phyloP scores from a whole-genome alignment of 2,113 vertebrate genomes.

The Pogonocichla stellata region DNA sequence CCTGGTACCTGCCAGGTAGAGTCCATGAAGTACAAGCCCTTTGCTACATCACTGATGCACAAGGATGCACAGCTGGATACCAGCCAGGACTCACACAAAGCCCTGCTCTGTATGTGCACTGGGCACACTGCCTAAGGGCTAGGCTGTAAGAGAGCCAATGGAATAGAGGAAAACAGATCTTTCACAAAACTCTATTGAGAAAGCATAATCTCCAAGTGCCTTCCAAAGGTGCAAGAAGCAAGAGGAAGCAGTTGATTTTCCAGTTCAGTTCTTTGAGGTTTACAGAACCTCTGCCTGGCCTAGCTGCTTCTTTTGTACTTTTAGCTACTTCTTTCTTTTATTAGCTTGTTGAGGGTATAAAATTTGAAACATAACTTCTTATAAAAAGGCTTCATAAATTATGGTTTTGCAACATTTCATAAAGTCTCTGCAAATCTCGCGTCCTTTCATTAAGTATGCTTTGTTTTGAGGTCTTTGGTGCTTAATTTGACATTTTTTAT shows the following conservation, averaged over 20 bases:
- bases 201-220: background rate
- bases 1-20: background rate
- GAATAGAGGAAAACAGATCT: background rate
- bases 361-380: background rate
- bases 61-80: background rate
- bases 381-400: background rate
- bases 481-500: background rate
- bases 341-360: background rate
- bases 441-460: background rate
- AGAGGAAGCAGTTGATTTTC: background rate
- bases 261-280: background rate
- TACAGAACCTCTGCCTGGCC: background rate
- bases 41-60: background rate
- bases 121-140: background rate
- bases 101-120: background rate
- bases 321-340: background rate
- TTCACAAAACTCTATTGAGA: background rate
- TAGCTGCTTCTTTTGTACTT: background rate
- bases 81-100: background rate
- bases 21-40: background rate
- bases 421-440: background rate
- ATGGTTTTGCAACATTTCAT: background rate
- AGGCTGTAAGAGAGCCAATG: background rate
- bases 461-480: background rate
- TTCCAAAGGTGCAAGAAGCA: background rate